Base-by-base conservation (phyloP, 1,140 invertebrate species). In the Pachypeltis micranthus region DNA sequence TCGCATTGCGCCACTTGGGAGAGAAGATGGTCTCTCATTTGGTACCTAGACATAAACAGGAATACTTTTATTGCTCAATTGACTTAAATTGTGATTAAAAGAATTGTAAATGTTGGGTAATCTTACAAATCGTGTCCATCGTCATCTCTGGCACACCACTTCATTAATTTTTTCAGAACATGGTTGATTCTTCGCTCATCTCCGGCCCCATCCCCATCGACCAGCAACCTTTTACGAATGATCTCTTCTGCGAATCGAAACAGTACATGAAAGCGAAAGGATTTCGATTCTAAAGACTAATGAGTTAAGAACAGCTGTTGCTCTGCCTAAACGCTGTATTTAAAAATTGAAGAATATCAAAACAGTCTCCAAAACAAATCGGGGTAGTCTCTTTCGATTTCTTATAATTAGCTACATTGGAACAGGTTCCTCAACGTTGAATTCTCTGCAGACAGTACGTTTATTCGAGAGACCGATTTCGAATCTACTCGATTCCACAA, bases 191-290 rank as follows among this genome's bases (percentile, higher is more conserved):
- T 76, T 64, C 93, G 81, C 74, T 97, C 94, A 76, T 98, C 94
- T 47, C 93, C 93, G 25, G 90, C 93, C 25, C 93, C 93, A 82
- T 97, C 94, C 26, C 93, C 93, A 75, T 97, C 94, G 71, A 96
- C 93, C 10, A 96, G 75, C 19, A 97, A 75, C 65, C 92, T 80
- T 66, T 91, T 80, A 67, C 88, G 84, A 65, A 96, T 96, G 54
- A 97, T 88, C 74, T 96, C 93, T 77, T 96, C 93, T 93, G 72
- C 1, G 84, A 83, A 28, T n/a, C n/a, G n/a, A n/a, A n/a, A n/a
- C n/a, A n/a, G n/a, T n/a, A n/a, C n/a, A n/a, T n/a, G n/a, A n/a
- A n/a, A n/a, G n/a, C n/a, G n/a, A n/a, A n/a, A n/a, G n/a, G n/a
- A n/a, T n/a, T n/a, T n/a, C n/a, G n/a, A n/a, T n/a, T n/a, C n/a